Conservation (phyloP, 1,140 invertebrate species). For the Temnothorax curvispinosus region DNA sequence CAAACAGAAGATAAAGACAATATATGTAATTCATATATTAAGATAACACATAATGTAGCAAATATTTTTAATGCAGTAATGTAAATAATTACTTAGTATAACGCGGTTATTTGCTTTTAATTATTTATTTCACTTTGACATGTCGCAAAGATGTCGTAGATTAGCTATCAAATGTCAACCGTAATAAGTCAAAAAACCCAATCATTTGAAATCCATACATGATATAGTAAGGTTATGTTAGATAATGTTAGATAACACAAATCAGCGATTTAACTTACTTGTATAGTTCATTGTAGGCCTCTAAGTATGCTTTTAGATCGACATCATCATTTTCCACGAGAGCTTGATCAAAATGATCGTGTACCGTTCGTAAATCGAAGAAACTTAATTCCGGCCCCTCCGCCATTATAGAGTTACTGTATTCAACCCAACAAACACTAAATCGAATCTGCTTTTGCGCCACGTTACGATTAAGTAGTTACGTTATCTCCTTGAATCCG, state of each 20-base stretch:
- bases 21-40: background rate
- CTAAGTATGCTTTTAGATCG: constrained; percentile 83
- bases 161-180: background rate
- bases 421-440: background rate
- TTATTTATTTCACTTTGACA: background rate
- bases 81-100: background rate
- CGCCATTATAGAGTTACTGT: constrained; percentile 77
- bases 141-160: background rate
- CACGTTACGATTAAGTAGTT: background rate
- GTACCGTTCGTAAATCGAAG: constrained; percentile 82
- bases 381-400: constrained; percentile 78
- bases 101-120: background rate
- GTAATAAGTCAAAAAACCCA: background rate
- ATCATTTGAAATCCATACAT: background rate
- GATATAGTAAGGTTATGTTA: constrained; percentile 47
- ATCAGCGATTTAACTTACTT: constrained; percentile 81
- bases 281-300: constrained; percentile 86
- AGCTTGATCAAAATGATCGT: constrained; percentile 83
- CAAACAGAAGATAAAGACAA: background rate
- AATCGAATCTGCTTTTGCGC: background rate
- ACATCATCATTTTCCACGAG: constrained; percentile 85
- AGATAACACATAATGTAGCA: background rate
- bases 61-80: background rate
- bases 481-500: constrained; percentile 32
- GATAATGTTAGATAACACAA: background rate